These are phyloP conservation scores for Balaenoptera acutorostrata DNA, from an alignment of 2,113 vertebrate genomes.

Conservation along the genomic window DNA sequence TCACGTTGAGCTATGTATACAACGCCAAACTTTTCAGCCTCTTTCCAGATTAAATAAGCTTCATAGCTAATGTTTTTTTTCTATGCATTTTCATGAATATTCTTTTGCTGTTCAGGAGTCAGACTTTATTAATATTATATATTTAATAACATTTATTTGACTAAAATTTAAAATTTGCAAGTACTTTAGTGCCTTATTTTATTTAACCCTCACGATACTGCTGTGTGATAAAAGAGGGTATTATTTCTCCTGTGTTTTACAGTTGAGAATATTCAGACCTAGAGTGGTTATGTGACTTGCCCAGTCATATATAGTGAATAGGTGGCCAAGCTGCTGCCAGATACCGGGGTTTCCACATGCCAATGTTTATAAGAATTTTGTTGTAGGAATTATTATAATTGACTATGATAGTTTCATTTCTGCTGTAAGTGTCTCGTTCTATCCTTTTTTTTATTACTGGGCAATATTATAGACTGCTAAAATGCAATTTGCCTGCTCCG, in stretches of 20 bases:
- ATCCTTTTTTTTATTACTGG: neutral
- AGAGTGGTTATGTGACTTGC: neutral
- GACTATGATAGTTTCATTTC: neutral
- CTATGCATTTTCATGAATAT: neutral
- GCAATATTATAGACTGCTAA: neutral
- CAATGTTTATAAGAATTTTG: neutral
- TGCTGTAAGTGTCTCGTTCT: neutral
- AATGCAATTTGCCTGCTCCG: neutral
- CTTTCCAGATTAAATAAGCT: neutral
- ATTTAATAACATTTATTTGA: neutral
- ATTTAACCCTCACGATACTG: neutral
- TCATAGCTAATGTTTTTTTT: neutral
- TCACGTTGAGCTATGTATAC: neutral
- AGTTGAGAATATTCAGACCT: neutral
- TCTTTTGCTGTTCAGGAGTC: neutral
- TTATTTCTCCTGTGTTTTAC: neutral
- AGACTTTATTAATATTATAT: neutral
- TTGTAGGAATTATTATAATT: neutral
- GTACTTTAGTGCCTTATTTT: neutral
- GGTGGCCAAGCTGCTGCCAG: neutral
- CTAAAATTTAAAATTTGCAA: neutral
- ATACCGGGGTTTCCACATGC: neutral
- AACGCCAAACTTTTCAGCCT: neutral
- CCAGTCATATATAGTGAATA: neutral
- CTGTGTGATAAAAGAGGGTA: neutral